Base-by-base conservation (phyloP, 1,140 invertebrate species). In the Mercenaria mercenaria region DNA sequence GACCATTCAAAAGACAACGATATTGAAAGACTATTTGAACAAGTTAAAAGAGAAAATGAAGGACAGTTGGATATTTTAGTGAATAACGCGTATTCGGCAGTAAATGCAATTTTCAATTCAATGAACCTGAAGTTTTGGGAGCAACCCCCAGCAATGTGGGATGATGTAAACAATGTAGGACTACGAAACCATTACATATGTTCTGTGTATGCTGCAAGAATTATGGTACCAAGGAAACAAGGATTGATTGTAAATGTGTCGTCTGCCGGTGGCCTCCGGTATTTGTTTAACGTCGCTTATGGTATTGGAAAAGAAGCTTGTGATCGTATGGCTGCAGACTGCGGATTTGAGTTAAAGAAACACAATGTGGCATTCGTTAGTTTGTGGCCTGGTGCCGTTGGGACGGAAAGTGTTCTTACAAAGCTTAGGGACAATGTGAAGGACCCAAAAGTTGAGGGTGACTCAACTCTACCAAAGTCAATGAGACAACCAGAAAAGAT, bases 41-140 rank as follows among this genome's bases (percentile, higher is more conserved):
- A 90, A 56, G 95, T 97, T 39, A 92, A 95, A 34, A 67, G 77
- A 10, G 96, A 96, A 86, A 95, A 96, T 79, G 83, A 95, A 20
- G 96, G 96, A 32, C 90, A 92, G 64, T 92, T 97, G 34, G 96
- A 97, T 88, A 92, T 96, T 81, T 92, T 96, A 20, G 96, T 96
- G 39, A 96, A 96, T 90, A 97, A 96, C 91, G 96, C 96, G 13
- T 96, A 95, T 91, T 93, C 96, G 50, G 96, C 92, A 10, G 96
- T 96, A 23, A 90, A 92, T 92, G 91, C 88, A 0, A 93, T 96
- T 34, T 86, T 91, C 59, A 86, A 93, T 15, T 91, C 91, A 26
- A 90, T 91, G n/a, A 93, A 93, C 0, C 94, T 93, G 47, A 92
- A 91, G 41, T 96, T 96, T 83, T 96, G 94, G 94, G 96, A 96